These are phyloP conservation scores for Drosophila phalerata DNA, from an alignment of 2,888 invertebrate genomes.

Conservation along the genomic window DNA sequence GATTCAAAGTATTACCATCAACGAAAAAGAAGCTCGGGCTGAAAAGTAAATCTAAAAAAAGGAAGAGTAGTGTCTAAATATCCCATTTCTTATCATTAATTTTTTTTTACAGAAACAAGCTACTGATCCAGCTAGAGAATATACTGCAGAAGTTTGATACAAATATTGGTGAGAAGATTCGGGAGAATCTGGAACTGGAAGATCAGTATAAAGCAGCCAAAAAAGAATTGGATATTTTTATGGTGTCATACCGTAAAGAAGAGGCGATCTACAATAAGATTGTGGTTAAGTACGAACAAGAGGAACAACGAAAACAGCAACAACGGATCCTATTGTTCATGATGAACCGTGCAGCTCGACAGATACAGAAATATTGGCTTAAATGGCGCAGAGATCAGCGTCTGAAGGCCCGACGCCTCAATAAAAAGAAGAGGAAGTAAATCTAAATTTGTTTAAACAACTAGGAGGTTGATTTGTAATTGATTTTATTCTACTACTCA, in stretches of 20 bases:
- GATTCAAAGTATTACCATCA: conserved; percentile 63
- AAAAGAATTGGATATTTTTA: conserved; percentile 75
- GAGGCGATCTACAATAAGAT: conserved; percentile 78
- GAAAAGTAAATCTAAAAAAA: conserved; percentile 77
- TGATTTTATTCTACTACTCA: neutral
- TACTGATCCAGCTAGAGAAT: conserved; percentile 77
- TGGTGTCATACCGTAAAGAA: conserved; percentile 72
- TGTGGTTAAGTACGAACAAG: conserved; percentile 71
- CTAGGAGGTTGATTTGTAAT: neutral
- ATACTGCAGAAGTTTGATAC: conserved; percentile 82
- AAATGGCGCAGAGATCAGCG: conserved; percentile 72
- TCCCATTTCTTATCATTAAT: too few species aligned
- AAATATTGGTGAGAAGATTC: conserved; percentile 81
- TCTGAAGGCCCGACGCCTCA: conserved; percentile 63
- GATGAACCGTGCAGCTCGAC: conserved; percentile 84
- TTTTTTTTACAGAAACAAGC: conserved; percentile 71
- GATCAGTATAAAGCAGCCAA: conserved; percentile 70
- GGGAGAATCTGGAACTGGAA: conserved; percentile 75
- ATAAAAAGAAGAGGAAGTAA: conserved; percentile 59
- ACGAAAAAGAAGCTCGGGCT: conserved; percentile 77
- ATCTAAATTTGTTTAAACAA: neutral
- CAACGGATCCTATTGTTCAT: conserved; percentile 82
- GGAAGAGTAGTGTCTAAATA: neutral
- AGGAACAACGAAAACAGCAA: conserved; percentile 79
- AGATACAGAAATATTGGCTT: conserved; percentile 82